Base-by-base conservation (phyloP, 35 echinoderm and acorn worm species). In the Acanthaster planci region DNA sequence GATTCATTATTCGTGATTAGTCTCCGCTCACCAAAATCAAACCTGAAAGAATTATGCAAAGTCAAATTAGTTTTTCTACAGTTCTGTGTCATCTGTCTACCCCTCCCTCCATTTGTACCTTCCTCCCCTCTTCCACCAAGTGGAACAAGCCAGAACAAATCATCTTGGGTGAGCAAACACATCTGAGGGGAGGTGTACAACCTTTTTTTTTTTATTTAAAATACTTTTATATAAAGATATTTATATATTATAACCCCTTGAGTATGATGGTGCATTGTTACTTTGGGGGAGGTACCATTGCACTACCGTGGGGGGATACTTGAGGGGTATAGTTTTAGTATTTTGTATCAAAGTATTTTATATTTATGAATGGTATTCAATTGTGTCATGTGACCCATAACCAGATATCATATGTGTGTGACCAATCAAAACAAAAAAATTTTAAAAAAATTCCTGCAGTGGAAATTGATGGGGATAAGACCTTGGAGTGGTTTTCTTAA, bases 371-470 rank as follows among this genome's bases (percentile, higher is more conserved):
- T 26, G 64, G 64, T 72, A 72, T 72, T 72, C 64, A 72, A 72
- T 72, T 72, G 64, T 8, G 10, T 67, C 31, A 26, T 10, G n/a
- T 67, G 64, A 72, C 64, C 64, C 34, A 72, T 35, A 72, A 26
- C 64, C 64, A 72, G 64, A 72, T 72, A 72, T 72, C 64, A 72
- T 31, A 72, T 72, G 64, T 30, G 64, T 72, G 64, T 72, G 30
- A 14, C 64, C 64, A 35, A 72, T 72, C 64, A 72, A 72, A 72
- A 26, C 23, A 26, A 72, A 47, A 72, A 35, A 10, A 8, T 0
- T 7, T 5, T 31, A 23, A 35, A 36, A 47, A 72, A 26, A 72
- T 72, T 72, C 64, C 64, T 72, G 64, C 10, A 21, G 0, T 72
- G 22, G 22, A 27, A 27, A 27, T 26, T 4, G 42, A 6, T 4